Evolutionary conservation across 2,113 vertebrate genomes (phyloP).

Genomic region (Mormyrus lacerda): DNA sequence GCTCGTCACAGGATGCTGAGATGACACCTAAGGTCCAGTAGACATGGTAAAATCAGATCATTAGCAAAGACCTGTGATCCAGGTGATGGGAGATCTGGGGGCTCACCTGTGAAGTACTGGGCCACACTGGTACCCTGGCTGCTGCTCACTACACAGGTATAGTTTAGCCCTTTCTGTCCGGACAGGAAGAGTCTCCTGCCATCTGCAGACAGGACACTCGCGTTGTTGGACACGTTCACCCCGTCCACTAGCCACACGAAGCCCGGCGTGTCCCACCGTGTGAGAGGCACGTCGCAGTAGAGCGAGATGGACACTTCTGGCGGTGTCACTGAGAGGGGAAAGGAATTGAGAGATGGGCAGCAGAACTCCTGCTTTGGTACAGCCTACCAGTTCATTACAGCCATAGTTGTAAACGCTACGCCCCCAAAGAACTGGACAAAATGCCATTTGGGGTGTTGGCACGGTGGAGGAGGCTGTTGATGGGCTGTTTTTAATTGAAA

Average conservation of each 20-base stretch:
- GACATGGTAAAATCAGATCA: neutral
- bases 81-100: neutral
- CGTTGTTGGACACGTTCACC: neutral
- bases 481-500: neutral
- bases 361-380: neutral
- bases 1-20: neutral
- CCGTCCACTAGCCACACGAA: constrained; percentile 34
- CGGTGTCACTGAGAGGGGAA: constrained; percentile 12
- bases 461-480: neutral
- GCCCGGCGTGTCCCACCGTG: constrained; percentile 28
- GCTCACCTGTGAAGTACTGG: neutral
- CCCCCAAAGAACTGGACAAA: neutral
- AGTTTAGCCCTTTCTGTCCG: constrained; percentile 2
- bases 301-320: constrained; percentile 16
- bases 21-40: neutral
- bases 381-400: neutral
- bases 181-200: constrained; percentile 23
- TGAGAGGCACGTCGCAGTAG: constrained; percentile 9
- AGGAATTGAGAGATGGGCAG: neutral
- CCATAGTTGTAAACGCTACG: too few species aligned
- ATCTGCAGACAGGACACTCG: constrained; percentile 5
- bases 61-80: neutral
- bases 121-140: constrained; percentile 23
- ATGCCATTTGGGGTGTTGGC: neutral
- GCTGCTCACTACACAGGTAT: constrained; percentile 33